Evolutionary conservation across 2,888 invertebrate genomes (phyloP).

Genomic region (Oasisia sp.): DNA sequence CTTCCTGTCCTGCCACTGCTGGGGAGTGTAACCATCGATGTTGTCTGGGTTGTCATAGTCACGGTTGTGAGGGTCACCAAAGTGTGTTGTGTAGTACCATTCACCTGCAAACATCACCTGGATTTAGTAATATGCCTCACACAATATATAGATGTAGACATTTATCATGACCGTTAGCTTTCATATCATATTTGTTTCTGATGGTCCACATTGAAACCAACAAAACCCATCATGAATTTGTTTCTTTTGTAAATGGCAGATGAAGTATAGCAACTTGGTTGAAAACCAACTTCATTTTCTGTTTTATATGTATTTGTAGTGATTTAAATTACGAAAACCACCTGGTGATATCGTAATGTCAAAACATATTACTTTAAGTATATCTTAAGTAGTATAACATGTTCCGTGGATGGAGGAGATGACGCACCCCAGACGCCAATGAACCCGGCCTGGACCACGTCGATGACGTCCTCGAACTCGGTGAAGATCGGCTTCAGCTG

Average conservation of each 20-base stretch:
- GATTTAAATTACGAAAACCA: too few species aligned
- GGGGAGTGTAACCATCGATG: not conserved
- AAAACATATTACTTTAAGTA: too few species aligned
- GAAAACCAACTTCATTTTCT: not conserved
- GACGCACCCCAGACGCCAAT: constrained; percentile 36
- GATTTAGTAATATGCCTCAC: not conserved
- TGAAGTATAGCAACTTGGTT: not conserved
- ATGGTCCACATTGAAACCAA: not conserved
- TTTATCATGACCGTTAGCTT: not conserved
- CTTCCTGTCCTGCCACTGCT: constrained; percentile 24
- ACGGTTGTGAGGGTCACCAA: constrained; percentile 25
- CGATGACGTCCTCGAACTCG: constrained; percentile 29
- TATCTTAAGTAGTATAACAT: too few species aligned
- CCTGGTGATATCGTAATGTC: too few species aligned
- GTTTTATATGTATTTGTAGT: too few species aligned
- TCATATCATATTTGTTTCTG: not conserved
- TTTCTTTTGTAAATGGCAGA: not conserved
- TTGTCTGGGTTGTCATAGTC: not conserved
- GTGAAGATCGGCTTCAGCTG: constrained; percentile 29
- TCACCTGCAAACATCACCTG: constrained; percentile 27
- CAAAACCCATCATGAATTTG: not conserved
- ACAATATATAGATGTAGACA: too few species aligned
- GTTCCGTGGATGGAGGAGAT: not conserved
- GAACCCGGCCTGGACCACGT: constrained; percentile 32
- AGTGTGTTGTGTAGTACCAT: constrained; percentile 37